Conservation (phyloP, 1,140 invertebrate species). For the Archivesica marissinica region DNA sequence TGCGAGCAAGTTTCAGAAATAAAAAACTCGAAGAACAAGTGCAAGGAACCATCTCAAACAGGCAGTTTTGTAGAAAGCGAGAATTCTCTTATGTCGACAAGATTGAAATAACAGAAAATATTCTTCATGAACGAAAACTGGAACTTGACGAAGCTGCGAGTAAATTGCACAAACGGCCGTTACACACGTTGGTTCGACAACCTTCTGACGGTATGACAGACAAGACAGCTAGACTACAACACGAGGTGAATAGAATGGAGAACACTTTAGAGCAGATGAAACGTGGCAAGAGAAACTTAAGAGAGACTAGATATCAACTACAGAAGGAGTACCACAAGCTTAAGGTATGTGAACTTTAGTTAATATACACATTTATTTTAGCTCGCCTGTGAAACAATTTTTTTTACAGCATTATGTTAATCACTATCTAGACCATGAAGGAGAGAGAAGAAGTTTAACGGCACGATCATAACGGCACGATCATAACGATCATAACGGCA, state of each 20-base stretch:
- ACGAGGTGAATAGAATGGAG: conserved; percentile 50
- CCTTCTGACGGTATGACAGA: conserved; percentile 49
- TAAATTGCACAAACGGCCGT: conserved; percentile 26
- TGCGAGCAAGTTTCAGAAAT: conserved; percentile 31
- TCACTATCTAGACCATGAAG: no score
- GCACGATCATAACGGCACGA: no score
- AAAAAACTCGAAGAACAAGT: conserved; percentile 46
- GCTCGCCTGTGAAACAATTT: no score
- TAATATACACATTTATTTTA: no score
- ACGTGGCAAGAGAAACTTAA: conserved; percentile 30
- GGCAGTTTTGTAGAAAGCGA: conserved; percentile 47
- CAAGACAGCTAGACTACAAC: conserved; percentile 31
- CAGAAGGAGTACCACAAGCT: conserved; percentile 60
- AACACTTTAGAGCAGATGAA: conserved; percentile 30
- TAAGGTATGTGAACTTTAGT: conserved; percentile 49
- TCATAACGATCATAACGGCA: no score
- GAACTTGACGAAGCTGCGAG: conserved; percentile 48
- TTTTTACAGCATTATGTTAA: no score
- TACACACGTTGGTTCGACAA: conserved; percentile 44
- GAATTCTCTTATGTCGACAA: conserved; percentile 55
- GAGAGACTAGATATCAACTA: conserved; percentile 44
- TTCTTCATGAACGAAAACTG: conserved; percentile 49
- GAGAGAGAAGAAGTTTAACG: no score
- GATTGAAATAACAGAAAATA: conserved; percentile 53
- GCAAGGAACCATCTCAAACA: conserved; percentile 17